Base-by-base conservation (phyloP, 2,113 vertebrate genomes). In the Salvelinus sp. region DNA sequence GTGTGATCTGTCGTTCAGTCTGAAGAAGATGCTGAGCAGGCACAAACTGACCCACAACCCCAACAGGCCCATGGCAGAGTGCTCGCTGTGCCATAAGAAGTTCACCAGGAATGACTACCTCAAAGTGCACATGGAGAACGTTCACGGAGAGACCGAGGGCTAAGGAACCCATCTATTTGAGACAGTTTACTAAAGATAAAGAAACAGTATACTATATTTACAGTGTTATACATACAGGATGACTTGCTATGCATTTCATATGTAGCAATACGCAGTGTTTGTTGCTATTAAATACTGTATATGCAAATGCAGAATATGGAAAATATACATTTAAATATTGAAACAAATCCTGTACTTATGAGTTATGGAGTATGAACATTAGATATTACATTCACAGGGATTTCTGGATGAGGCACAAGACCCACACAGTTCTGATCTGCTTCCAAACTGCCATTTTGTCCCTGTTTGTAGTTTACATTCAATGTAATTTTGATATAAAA, bases 51-150 rank as follows among this genome's bases (percentile, higher is more conserved):
- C 97, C 1, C 98, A 99, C 89, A 99, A 99, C 87, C 97, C 98
- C 2, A 98, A 99, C 90, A 94, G 97, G 1, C 97, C 98, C 0
- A 97, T 99, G 97, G 98, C 96, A 0, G 97, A 99, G 85, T 99
- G 98, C 93, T 95, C 95, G 85, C 94, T 98, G 63, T 99, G 98
- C 92, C 98, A 98, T 85, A 99, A 99, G 94, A 99, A 99, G 93
- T 99, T 99, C 91, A 99, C 98, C 82, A 94, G 97, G 83, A 99
- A 96, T 44, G 97, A 99, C 94, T 99, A 99, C 96, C 97, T 99
- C 95, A 99, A 99, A 91, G 98, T 99, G 44, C 98, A 99, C 75
- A 96, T 97, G 97, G 98, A 99, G 91, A 98, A 99, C 65, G 95
- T 98, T 82, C 98, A 99, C 1, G 96, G 97, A 7, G 96, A 98